Evolutionary conservation across 1,140 invertebrate genomes (phyloP), one percentile per base, ranked within the genome.

Genomic region (Eupeodes corollae): DNA sequence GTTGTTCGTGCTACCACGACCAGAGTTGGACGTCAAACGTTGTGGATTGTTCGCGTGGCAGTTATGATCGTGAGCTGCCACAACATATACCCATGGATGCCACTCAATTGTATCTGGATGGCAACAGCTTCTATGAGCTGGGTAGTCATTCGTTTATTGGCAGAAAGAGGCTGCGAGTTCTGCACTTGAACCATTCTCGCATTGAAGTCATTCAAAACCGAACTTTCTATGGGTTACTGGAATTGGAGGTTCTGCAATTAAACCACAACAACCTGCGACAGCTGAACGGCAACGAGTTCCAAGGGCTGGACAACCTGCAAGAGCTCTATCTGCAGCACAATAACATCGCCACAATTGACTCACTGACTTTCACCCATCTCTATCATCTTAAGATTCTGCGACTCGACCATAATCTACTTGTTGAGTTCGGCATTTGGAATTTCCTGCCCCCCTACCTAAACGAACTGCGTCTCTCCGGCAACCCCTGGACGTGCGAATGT

Each of bases 1-100:
- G 91, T 58, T 94, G 91, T 67, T 86, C 85, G 30, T 94, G 91
- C 69, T 93, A 90, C 70, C 87, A 93, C 60, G 89, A 93, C 67
- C 85, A 90, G 61, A 86, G 85, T 13, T 93, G 89, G 88, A 84
- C 84, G 30, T 86, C 88, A 10, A 94, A 94, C 67, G 84, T 93
- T 30, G 89, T 94, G 5, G 89, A 92, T 66, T 94, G 91, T 60
- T 85, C 86, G 9, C 76, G 72, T 39, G 77, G 82, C 26, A 81
- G 80, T 42, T 86, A 91, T 67, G 73, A 78, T 1, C 76, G 78
- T 50, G 71, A 73, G 45, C 72, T 91, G 54, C 88, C 88, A 5
- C 79, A 85, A 32, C 78, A 83, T 69, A 90, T 92, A 61, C 90
- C 91, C 3, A 93, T 94, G 89, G 89, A 94, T 58, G 84, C 88